Conservation (phyloP, 2,888 invertebrate species). For the Pollenia amentaria region DNA sequence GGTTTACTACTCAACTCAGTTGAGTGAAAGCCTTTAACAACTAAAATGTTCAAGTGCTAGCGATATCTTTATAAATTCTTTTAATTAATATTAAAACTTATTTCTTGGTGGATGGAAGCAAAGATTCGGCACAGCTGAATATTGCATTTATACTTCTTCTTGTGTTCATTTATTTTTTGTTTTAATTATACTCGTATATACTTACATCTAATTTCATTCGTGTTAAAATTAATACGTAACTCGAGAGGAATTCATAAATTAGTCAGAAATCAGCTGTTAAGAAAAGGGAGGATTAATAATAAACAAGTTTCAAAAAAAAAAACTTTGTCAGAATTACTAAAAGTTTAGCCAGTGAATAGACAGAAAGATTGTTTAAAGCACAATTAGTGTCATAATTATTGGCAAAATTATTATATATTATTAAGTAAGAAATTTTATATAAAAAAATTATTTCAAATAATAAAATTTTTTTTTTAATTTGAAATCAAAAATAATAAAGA, state of each 20-base stretch:
- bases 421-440: too few species aligned
- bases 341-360: not conserved
- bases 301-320: constrained; percentile 3
- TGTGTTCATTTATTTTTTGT: not conserved
- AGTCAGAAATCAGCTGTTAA: constrained; percentile 27
- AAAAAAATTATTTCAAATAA: too few species aligned
- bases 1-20: too few species aligned
- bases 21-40: too few species aligned
- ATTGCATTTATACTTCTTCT: too few species aligned
- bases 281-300: not conserved
- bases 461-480: not conserved
- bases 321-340: not conserved
- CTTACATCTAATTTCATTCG: not conserved
- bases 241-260: constrained; percentile 3
- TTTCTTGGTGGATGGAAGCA: too few species aligned
- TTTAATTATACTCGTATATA: not conserved
- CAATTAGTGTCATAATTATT: not conserved
- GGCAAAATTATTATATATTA: too few species aligned
- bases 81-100: too few species aligned
- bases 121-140: too few species aligned
- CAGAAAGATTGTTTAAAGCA: not conserved
- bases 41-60: too few species aligned
- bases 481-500: not conserved
- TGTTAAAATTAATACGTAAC: constrained; percentile 14
- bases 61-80: too few species aligned